phyloP scores from a whole-genome alignment of 2,888 invertebrate species.

The Thereva nobilitata region DNA sequence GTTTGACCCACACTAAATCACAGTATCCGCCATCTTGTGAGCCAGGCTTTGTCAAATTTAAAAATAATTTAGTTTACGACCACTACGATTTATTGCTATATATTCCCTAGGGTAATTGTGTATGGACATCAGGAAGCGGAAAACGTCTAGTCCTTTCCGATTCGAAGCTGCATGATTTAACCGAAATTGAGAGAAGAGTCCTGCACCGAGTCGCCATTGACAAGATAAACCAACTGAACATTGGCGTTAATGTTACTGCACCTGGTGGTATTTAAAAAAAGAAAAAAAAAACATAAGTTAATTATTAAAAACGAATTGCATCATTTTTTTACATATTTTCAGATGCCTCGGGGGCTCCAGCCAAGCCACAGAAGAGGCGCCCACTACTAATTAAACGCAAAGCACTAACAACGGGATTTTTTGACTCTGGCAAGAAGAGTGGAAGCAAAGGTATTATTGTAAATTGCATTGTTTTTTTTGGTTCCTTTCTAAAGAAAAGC shows the following conservation, averaged over 20 bases:
- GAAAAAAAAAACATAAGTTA: constrained; percentile 6
- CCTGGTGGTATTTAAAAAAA: constrained; percentile 69
- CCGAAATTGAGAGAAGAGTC: constrained; percentile 73
- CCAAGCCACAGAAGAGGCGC: constrained; percentile 70
- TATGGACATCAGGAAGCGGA: constrained; percentile 72
- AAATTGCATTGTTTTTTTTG: constrained; percentile 15
- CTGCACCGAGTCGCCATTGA: constrained; percentile 85
- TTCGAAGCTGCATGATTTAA: constrained; percentile 67
- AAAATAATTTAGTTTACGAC: too few relatives aligned
- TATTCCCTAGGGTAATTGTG: constrained; percentile 70
- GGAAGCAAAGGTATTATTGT: constrained; percentile 61
- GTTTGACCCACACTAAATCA: too few relatives aligned
- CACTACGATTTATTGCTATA: neutral
- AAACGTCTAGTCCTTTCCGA: constrained; percentile 67
- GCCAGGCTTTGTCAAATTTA: too few relatives aligned
- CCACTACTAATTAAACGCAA: constrained; percentile 83
- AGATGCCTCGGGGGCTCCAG: constrained; percentile 10
- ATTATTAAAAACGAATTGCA: neutral
- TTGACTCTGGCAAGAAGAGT: constrained; percentile 75
- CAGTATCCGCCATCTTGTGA: too few relatives aligned
- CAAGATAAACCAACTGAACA: constrained; percentile 81
- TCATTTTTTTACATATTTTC: neutral
- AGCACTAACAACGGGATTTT: constrained; percentile 85
- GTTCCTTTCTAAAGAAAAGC: neutral
- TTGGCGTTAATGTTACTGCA: constrained; percentile 78